Base-by-base conservation (phyloP, 2,888 invertebrate species). In the Adelognathus sp. region DNA sequence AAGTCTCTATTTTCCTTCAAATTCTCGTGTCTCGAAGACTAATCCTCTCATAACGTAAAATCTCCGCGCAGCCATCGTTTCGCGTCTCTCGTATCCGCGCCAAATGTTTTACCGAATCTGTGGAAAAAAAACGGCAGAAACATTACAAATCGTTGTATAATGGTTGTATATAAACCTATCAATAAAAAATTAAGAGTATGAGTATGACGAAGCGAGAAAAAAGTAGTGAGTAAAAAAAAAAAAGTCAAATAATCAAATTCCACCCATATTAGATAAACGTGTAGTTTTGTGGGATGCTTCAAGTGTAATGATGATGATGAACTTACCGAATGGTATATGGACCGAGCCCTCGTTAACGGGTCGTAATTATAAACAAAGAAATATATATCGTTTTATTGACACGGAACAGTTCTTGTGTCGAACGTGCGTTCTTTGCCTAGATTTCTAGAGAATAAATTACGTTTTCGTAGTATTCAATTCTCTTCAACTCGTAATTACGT, bases 91-190 rank as follows among this genome's bases (percentile, higher is more conserved):
- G 96, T 95, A 86, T 95, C 95, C 83, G 94, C 95, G 21, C 95
- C 96, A 88, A 94, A 96, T 0, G 96, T 96, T 88, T 95, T 95
- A 5, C 96, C 96, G 91, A 94, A 95, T 87, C 95, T 95, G 86
- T 88, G 71, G 52, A 27, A 11, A 79, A 52, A 7, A 64, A 24
- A 56, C 24, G 33, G 66, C 7, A 44, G 7, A 58, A 67, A 41
- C 2, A 56, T n/a, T n/a, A n/a, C n/a, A n/a, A n/a, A n/a, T n/a
- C n/a, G n/a, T n/a, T n/a, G n/a, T n/a, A n/a, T n/a, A n/a, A n/a
- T n/a, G n/a, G n/a, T n/a, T n/a, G n/a, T n/a, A n/a, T n/a, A n/a
- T n/a, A n/a, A n/a, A n/a, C n/a, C n/a, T n/a, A n/a, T n/a, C n/a
- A n/a, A n/a, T n/a, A n/a, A n/a, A n/a, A n/a, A n/a, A n/a, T n/a